A percentile compares a stretch with the other conserved stretches of the same genome.
Conservation (phyloP, 2,888 invertebrate genomes). For the Nomada lathburiana region DNA sequence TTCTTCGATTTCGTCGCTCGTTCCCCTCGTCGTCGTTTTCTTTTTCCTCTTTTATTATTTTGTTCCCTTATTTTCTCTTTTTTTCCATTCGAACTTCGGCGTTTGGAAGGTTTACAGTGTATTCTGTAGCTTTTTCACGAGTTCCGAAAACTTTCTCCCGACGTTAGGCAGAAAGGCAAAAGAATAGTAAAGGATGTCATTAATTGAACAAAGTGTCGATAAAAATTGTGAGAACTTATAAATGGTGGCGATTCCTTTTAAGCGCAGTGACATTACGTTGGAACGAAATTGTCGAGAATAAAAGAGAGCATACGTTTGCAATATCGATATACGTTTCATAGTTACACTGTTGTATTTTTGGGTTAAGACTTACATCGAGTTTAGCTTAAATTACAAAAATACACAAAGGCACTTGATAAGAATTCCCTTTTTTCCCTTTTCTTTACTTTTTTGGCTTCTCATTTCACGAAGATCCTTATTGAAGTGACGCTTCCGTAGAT, state of each 20-base stretch:
- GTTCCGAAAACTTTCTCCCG: background rate
- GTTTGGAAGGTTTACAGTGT: background rate
- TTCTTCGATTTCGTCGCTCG: too few relatives aligned
- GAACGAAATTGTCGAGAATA: constrained; percentile 15
- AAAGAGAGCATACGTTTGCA: constrained; percentile 40
- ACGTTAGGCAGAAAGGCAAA: background rate
- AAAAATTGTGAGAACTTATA: background rate
- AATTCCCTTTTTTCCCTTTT: constrained; percentile 45
- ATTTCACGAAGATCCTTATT: constrained; percentile 48
- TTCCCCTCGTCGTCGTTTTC: background rate
- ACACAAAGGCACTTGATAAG: constrained; percentile 79
- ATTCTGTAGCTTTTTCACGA: background rate
- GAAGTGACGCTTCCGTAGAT: constrained; percentile 15
- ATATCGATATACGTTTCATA: constrained; percentile 44
- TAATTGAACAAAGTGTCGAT: background rate
- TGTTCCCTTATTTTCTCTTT: too few relatives aligned
- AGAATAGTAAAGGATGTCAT: background rate
- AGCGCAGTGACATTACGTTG: background rate
- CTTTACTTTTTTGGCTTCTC: background rate
- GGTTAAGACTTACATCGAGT: constrained; percentile 69
- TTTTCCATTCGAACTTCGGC: too few relatives aligned
- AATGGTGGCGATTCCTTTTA: background rate
- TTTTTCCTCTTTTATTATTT: background rate
- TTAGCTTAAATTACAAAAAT: constrained; percentile 77
- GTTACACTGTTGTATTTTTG: constrained; percentile 52